Conservation (phyloP, 2,888 invertebrate genomes). For the Nysson spinosus region DNA sequence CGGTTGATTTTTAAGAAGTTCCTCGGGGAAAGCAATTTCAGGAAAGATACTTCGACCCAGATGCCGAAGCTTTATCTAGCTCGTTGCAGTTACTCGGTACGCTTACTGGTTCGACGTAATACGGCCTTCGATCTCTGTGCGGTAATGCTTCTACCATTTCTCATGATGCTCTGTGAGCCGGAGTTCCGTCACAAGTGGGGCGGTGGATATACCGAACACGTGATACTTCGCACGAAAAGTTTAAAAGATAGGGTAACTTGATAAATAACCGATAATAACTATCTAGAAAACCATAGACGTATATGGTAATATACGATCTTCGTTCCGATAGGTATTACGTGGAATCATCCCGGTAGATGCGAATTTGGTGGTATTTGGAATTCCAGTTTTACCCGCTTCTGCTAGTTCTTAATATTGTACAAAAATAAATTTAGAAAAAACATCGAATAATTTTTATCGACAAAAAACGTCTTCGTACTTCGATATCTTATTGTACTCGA, state of each 20-base stretch:
- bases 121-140: slow-evolving; percentile 46
- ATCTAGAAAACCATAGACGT: slow-evolving; percentile 24
- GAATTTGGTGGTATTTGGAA: too few relatives aligned
- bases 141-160: slow-evolving; percentile 41
- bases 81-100: slow-evolving; percentile 37
- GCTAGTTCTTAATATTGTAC: too few relatives aligned
- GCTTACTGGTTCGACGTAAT: slow-evolving; percentile 34
- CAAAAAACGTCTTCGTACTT: too few relatives aligned
- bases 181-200: slow-evolving; percentile 38
- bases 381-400: too few relatives aligned
- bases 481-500: too few relatives aligned
- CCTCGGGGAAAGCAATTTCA: background rate
- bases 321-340: slow-evolving; percentile 15
- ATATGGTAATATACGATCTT: slow-evolving; percentile 17
- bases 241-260: slow-evolving; percentile 33
- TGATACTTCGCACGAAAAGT: slow-evolving; percentile 32
- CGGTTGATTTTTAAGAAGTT: background rate
- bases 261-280: slow-evolving; percentile 45
- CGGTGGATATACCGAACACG: slow-evolving; percentile 29
- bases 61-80: slow-evolving; percentile 44
- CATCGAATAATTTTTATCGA: too few relatives aligned
- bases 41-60: slow-evolving; percentile 33
- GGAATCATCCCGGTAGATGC: slow-evolving; percentile 5
- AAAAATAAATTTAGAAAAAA: too few relatives aligned
- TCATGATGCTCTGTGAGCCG: slow-evolving; percentile 27